phyloP scores from a whole-genome alignment of 2,888 invertebrate genomes.

The Byasa hedistus region DNA sequence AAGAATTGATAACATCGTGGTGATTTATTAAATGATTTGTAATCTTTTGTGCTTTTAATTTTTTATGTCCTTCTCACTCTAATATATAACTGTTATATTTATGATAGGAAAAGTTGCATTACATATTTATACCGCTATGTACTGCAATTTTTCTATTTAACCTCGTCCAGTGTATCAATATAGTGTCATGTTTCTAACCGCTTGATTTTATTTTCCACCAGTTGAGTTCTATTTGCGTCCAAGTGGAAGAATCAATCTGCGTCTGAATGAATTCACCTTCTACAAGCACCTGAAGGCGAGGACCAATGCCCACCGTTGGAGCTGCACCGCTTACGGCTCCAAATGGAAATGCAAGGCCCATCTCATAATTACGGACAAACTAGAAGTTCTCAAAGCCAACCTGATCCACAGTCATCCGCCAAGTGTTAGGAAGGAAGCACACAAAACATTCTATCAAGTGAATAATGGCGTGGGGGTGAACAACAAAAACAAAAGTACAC shows the following conservation, averaged over 20 bases:
- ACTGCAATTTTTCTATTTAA: conserved; percentile 1
- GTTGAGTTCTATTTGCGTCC: conserved; percentile 67
- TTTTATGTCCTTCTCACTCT: neutral
- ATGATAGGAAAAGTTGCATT: neutral
- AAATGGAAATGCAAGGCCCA: conserved; percentile 70
- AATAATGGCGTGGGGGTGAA: conserved; percentile 33
- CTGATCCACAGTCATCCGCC: conserved; percentile 62
- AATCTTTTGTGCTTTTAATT: neutral
- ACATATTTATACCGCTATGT: neutral
- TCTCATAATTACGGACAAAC: conserved; percentile 64
- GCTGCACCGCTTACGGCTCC: conserved; percentile 67
- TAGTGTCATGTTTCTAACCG: conserved; percentile 6
- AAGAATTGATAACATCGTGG: too few species aligned
- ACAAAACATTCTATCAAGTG: conserved; percentile 30
- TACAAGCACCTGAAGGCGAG: conserved; percentile 69
- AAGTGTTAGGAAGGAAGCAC: conserved; percentile 44
- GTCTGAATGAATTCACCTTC: conserved; percentile 67
- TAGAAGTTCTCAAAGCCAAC: conserved; percentile 64
- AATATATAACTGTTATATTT: neutral
- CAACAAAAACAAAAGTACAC: conserved; percentile 35
- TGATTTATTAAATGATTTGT: too few species aligned
- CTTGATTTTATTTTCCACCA: conserved; percentile 28
- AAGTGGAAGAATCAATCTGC: conserved; percentile 63
- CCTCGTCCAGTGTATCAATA: too few species aligned
- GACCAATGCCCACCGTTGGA: conserved; percentile 66